These are phyloP conservation scores for Zoroaster sp. DNA, from an alignment of 53 echinoderm and acorn worm genomes.

Conservation along the genomic window DNA sequence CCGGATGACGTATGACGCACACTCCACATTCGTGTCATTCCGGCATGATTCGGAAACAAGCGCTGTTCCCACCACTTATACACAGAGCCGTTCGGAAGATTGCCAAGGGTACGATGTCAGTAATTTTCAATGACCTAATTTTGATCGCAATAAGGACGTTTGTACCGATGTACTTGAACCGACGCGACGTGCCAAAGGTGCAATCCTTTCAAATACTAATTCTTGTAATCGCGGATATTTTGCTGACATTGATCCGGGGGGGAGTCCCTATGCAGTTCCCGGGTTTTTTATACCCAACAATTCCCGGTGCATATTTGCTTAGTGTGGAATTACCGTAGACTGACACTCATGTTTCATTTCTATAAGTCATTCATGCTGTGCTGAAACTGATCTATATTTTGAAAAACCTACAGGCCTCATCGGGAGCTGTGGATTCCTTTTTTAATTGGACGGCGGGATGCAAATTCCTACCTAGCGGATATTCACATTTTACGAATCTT, in stretches of 20 bases:
- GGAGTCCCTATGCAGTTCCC: no score
- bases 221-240: neutral
- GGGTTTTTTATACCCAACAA: neutral
- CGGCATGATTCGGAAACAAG: no score
- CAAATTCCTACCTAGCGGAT: neutral
- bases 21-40: no score
- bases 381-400: no score
- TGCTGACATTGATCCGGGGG: no score
- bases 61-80: no score
- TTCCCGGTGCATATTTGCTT: neutral
- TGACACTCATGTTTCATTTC: neutral
- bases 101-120: no score
- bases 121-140: neutral
- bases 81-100: no score
- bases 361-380: neutral
- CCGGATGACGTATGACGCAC: no score
- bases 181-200: neutral
- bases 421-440: neutral
- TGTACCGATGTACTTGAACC: neutral
- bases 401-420: no score
- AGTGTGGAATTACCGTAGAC: neutral
- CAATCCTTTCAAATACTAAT: neutral
- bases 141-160: neutral
- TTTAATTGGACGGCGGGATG: neutral
- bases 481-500: neutral